phyloP scores from a whole-genome alignment of 2,888 invertebrate genomes.

The Oxyteleia sp. region DNA sequence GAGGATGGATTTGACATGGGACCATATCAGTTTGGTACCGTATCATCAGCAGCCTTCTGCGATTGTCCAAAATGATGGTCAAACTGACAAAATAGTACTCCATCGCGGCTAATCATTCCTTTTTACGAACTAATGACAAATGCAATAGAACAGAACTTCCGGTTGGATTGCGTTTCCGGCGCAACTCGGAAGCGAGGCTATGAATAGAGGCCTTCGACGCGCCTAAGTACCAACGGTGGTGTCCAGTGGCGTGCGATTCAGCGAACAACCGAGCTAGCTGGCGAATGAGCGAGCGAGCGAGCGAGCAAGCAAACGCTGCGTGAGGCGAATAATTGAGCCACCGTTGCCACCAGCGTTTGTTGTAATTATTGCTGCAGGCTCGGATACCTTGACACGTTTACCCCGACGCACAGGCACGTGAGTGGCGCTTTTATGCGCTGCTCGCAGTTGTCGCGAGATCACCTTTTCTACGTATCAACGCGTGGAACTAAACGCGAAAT shows the following conservation, averaged over 20 bases:
- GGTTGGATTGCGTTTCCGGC: constrained; percentile 44
- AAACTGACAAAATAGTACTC: no score
- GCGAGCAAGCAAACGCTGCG: constrained; percentile 48
- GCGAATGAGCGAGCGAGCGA: constrained; percentile 48
- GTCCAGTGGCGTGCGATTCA: no score
- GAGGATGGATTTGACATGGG: no score
- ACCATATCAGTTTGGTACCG: no score
- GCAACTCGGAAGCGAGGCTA: constrained; percentile 62
- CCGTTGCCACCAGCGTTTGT: constrained; percentile 59
- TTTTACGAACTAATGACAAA: constrained; percentile 30
- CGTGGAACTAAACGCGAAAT: constrained; percentile 33
- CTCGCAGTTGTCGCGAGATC: constrained; percentile 37
- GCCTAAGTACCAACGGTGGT: constrained; percentile 39
- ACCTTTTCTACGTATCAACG: constrained; percentile 36
- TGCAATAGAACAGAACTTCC: constrained; percentile 51
- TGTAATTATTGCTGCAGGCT: constrained; percentile 64
- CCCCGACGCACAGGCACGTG: constrained; percentile 63
- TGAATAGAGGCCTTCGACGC: constrained; percentile 63
- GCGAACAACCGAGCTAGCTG: constrained; percentile 10
- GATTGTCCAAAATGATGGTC: no score
- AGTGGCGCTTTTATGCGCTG: constrained; percentile 60
- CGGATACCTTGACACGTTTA: constrained; percentile 72
- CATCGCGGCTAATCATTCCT: not conserved
- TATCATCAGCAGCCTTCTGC: no score
- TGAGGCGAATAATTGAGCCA: constrained; percentile 63